These are phyloP conservation scores for Eulemur rubriventer DNA, from an alignment of 2,797 vertebrate genomes.

Conservation along the genomic window DNA sequence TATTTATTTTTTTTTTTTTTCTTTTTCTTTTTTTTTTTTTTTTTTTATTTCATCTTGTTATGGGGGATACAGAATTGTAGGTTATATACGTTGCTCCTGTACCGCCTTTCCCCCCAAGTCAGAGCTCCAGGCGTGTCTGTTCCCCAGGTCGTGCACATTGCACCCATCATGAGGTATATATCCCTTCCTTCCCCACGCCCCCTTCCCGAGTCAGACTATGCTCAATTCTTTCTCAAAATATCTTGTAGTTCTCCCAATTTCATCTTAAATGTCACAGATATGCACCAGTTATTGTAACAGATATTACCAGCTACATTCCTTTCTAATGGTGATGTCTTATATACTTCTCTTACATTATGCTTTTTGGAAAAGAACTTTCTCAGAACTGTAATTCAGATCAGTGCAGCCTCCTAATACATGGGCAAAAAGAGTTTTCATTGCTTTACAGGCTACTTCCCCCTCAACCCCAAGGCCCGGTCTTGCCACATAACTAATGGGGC, in stretches of 20 bases:
- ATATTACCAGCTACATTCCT: slow-evolving; percentile 22
- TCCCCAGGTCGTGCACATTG: no score
- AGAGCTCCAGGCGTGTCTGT: no score
- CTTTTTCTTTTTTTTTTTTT: no score
- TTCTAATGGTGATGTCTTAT: background rate
- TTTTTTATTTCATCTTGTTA: no score
- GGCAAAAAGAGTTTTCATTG: slow-evolving; percentile 2
- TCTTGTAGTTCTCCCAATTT: slow-evolving; percentile 14
- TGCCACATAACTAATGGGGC: background rate
- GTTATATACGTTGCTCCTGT: no score
- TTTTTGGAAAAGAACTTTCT: slow-evolving; percentile 14
- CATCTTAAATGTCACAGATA: slow-evolving; percentile 34
- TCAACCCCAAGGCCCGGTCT: background rate
- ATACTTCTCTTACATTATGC: background rate
- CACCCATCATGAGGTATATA: no score
- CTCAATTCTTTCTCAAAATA: slow-evolving; percentile 42
- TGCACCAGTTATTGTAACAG: background rate
- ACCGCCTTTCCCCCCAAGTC: no score
- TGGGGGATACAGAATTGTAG: no score
- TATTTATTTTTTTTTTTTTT: no score
- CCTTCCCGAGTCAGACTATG: no score
- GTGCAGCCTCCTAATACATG: background rate
- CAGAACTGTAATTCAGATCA: background rate
- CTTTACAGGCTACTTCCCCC: background rate
- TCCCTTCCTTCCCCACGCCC: no score